A percentile compares a stretch with the other conserved stretches of the same genome.
phyloP scores from a whole-genome alignment of 1,140 invertebrate species.

The Sipha flava region DNA sequence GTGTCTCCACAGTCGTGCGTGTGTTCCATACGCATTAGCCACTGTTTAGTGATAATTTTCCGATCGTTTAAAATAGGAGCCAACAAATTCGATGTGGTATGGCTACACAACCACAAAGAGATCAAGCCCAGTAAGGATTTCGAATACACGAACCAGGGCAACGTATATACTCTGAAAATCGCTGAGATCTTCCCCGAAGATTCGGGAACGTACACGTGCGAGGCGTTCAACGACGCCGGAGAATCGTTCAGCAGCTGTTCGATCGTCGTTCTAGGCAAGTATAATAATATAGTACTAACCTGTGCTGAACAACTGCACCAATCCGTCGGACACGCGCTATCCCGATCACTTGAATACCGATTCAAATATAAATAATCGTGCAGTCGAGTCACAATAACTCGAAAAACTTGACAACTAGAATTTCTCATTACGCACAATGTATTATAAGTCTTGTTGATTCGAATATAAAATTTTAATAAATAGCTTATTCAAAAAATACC shows the following conservation, averaged over 20 bases:
- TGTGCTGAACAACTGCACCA: too few species aligned
- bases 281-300: not conserved
- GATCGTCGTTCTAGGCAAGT: slow-evolving; percentile 63
- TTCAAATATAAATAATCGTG: too few species aligned
- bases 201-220: slow-evolving; percentile 87
- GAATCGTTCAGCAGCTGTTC: slow-evolving; percentile 88
- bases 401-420: too few species aligned
- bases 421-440: too few species aligned
- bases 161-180: slow-evolving; percentile 82
- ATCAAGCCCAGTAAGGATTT: slow-evolving; percentile 95
- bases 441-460: too few species aligned
- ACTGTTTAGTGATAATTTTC: not conserved
- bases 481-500: too few species aligned
- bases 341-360: too few species aligned
- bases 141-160: slow-evolving; percentile 80
- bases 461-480: too few species aligned
- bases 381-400: too few species aligned
- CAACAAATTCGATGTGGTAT: slow-evolving; percentile 82
- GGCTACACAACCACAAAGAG: slow-evolving; percentile 94
- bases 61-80: slow-evolving; percentile 48
- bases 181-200: slow-evolving; percentile 93
- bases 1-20: too few species aligned
- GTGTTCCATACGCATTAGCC: too few species aligned
- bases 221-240: slow-evolving; percentile 89
- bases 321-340: too few species aligned